These are phyloP conservation scores for Hyles vespertilio DNA, from an alignment of 1,140 invertebrate species.

Conservation along the genomic window DNA sequence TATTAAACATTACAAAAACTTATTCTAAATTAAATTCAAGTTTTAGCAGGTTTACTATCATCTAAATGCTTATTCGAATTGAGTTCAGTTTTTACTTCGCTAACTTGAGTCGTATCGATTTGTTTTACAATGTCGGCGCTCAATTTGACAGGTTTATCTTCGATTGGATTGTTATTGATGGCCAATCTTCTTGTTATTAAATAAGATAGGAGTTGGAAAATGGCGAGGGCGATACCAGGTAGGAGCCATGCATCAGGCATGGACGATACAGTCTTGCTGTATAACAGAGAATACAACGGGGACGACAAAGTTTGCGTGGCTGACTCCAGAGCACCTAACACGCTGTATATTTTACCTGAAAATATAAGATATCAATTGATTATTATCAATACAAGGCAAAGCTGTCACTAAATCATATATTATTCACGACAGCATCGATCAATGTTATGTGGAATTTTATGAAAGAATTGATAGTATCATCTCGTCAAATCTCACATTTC, in stretches of 20 bases:
- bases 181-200: slow-evolving; percentile 38
- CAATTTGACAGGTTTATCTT: background rate
- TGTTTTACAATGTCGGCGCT: background rate
- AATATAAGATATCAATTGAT: slow-evolving; percentile 17
- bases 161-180: background rate
- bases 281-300: slow-evolving; percentile 59
- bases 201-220: slow-evolving; percentile 56
- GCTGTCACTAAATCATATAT: too few relatives aligned
- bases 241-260: slow-evolving; percentile 61
- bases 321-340: slow-evolving; percentile 64
- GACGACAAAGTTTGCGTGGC: slow-evolving; percentile 61
- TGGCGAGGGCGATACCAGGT: slow-evolving; percentile 49
- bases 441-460: too few relatives aligned
- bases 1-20: too few relatives aligned
- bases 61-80: slow-evolving; percentile 8
- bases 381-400: too few relatives aligned
- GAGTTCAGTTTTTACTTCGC: slow-evolving; percentile 3
- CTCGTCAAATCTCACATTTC: too few relatives aligned
- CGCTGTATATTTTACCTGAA: slow-evolving; percentile 73
- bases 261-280: slow-evolving; percentile 54
- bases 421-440: too few relatives aligned
- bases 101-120: background rate
- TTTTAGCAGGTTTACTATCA: slow-evolving; percentile 1
- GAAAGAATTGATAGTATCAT: too few relatives aligned
- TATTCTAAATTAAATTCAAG: too few relatives aligned